Evolutionary conservation across 64 coral and sea anemone species (phyloP).

Genomic region (Stichodactyla mertensii): DNA sequence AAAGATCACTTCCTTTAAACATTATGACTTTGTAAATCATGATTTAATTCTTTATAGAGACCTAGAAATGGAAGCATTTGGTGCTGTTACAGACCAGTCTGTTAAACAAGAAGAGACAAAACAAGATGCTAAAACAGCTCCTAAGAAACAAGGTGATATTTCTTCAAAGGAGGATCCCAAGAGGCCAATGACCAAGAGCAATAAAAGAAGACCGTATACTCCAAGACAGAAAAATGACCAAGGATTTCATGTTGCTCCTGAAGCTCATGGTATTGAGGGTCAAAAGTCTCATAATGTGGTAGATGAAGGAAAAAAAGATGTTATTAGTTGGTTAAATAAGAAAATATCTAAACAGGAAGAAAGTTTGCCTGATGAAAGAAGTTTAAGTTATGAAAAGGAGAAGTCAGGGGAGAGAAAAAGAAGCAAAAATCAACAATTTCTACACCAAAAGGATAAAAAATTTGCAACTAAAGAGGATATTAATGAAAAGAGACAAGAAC

Average conservation of each 20-base stretch:
- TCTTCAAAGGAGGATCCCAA: not conserved
- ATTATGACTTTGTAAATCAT: not conserved
- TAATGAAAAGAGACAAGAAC: not conserved
- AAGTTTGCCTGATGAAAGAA: not conserved
- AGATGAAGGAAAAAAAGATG: not conserved
- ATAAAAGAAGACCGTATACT: not conserved
- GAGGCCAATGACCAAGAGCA: not conserved
- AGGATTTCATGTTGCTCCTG: not conserved
- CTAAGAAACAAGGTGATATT: not conserved
- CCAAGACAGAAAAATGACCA: not conserved
- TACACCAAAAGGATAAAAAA: not conserved
- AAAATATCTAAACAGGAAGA: constrained; percentile 13
- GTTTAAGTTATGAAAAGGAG: not conserved
- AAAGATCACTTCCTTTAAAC: too few relatives aligned
- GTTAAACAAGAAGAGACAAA: not conserved
- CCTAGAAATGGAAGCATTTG: not conserved
- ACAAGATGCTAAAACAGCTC: not conserved
- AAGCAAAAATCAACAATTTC: not conserved
- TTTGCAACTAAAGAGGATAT: not conserved
- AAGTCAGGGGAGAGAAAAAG: not conserved
- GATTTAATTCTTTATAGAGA: not conserved
- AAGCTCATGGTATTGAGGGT: not conserved
- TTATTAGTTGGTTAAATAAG: constrained; percentile 9
- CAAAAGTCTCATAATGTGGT: not conserved
- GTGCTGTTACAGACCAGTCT: not conserved